Evolutionary conservation across 2,888 invertebrate species (phyloP).

Genomic region (Yponomeuta sedellus): DNA sequence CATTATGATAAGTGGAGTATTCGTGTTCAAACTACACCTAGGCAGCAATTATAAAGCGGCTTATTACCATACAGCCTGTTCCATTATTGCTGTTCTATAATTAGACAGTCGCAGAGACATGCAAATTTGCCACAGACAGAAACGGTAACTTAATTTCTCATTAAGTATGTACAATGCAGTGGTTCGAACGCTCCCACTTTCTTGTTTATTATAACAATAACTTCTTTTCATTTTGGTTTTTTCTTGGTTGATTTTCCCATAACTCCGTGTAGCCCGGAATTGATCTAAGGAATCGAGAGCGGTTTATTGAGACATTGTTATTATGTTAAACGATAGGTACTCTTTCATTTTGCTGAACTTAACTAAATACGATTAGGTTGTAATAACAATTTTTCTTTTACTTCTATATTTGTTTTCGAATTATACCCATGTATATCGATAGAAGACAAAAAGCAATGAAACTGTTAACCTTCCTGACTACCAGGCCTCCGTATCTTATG

Average conservation of each 20-base stretch:
- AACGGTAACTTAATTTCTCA: neutral
- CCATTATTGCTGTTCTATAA: conserved; percentile 2
- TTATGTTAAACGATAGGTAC: too few species aligned
- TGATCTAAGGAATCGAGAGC: neutral
- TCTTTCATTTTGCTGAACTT: too few species aligned
- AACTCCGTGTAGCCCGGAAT: neutral
- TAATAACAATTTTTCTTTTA: too few species aligned
- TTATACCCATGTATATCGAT: too few species aligned
- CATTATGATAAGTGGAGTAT: neutral
- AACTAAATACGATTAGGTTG: too few species aligned
- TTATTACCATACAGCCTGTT: conserved; percentile 3
- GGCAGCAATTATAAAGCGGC: conserved; percentile 2
- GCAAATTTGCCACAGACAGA: neutral
- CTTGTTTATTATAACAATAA: conserved; percentile 20
- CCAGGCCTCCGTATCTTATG: too few species aligned
- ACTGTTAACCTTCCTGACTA: too few species aligned
- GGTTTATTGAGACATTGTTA: neutral
- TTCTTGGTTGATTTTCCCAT: neutral
- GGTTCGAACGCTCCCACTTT: conserved; percentile 13
- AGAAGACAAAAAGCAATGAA: too few species aligned
- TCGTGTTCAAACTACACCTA: neutral
- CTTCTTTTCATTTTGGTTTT: conserved; percentile 25
- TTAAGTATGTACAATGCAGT: neutral
- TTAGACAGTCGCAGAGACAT: conserved; percentile 5
- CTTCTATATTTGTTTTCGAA: too few species aligned